Evolutionary conservation across 2,888 invertebrate genomes (phyloP).

Genomic region (Drosophila demipolita): DNA sequence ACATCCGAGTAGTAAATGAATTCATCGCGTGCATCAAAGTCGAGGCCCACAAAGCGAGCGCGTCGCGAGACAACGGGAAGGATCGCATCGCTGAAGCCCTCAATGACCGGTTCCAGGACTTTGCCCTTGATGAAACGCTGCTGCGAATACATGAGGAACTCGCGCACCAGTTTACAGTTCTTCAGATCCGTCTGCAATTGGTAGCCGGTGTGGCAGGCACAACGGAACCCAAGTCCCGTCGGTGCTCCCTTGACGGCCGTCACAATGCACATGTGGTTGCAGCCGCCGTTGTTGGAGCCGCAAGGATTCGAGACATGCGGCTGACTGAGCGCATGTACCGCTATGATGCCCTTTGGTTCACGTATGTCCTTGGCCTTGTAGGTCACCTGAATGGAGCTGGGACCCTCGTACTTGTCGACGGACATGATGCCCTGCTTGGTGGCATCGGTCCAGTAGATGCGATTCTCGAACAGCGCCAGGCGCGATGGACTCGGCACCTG

Average conservation of each 20-base stretch:
- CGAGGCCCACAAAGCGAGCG: slow-evolving; percentile 97
- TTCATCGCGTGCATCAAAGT: slow-evolving; percentile 95
- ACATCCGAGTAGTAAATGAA: slow-evolving; percentile 99
- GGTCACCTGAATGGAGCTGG: slow-evolving; percentile 91
- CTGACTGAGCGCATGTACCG: slow-evolving; percentile 92
- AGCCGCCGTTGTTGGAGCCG: slow-evolving; percentile 94
- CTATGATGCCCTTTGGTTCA: slow-evolving; percentile 93
- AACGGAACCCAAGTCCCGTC: slow-evolving; percentile 92
- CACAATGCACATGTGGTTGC: slow-evolving; percentile 97
- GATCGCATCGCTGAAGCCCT: slow-evolving; percentile 97
- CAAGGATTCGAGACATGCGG: slow-evolving; percentile 92
- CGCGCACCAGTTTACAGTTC: slow-evolving; percentile 92
- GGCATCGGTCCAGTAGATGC: slow-evolving; percentile 96
- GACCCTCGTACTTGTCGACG: slow-evolving; percentile 93
- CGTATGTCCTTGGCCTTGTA: slow-evolving; percentile 92
- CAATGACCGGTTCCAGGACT: slow-evolving; percentile 93
- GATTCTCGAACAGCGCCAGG: slow-evolving; percentile 93
- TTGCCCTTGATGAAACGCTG: slow-evolving; percentile 98
- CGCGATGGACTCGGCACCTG: slow-evolving; percentile 94
- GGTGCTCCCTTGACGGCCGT: slow-evolving; percentile 89
- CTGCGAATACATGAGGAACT: slow-evolving; percentile 97
- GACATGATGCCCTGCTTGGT: slow-evolving; percentile 95
- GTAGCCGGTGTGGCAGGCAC: slow-evolving; percentile 96
- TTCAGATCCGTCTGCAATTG: slow-evolving; percentile 90
- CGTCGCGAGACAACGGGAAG: slow-evolving; percentile 96